Percentiles rank a stretch among this genome's conserved stretches.
Conservation (phyloP, 2,113 vertebrate genomes). For the Salvelinus namaycush region DNA sequence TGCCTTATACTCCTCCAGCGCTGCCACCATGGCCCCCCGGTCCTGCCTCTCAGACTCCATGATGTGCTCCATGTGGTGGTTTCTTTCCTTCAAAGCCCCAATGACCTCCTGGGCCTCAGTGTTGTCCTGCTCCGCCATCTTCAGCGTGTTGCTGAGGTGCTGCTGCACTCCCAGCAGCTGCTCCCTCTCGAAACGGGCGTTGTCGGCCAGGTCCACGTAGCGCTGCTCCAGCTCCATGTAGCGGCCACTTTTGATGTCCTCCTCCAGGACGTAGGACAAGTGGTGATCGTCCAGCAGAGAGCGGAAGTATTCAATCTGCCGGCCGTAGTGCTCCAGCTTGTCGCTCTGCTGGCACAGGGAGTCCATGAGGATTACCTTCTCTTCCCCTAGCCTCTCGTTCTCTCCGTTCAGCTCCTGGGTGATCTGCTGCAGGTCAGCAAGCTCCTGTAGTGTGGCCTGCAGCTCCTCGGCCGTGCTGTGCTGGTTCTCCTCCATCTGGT, state of each 20-base stretch:
- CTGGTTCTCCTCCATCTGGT: conserved; percentile 97
- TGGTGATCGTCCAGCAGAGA: conserved; percentile 89
- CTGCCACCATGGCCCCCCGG: conserved; percentile 74
- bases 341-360: conserved; percentile 94
- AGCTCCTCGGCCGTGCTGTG: conserved; percentile 94
- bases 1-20: conserved; percentile 85
- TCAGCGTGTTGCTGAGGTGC: conserved; percentile 90
- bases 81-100: conserved; percentile 86
- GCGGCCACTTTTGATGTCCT: conserved; percentile 90
- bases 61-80: conserved; percentile 91
- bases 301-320: conserved; percentile 89
- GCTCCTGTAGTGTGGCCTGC: conserved; percentile 91
- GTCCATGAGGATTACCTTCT: conserved; percentile 93
- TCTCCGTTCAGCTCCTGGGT: conserved; percentile 93
- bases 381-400: conserved; percentile 91
- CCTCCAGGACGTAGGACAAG: conserved; percentile 82
- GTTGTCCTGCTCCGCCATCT: conserved; percentile 96
- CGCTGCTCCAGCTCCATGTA: conserved; percentile 95
- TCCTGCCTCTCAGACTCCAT: conserved; percentile 88
- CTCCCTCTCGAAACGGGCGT: conserved; percentile 88
- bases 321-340: conserved; percentile 86
- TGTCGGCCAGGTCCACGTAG: conserved; percentile 88
- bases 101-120: conserved; percentile 94
- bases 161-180: conserved; percentile 94
- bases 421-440: conserved; percentile 92